Evolutionary conservation across 2,113 vertebrate genomes (phyloP).

Genomic region (Antigone vipio): DNA sequence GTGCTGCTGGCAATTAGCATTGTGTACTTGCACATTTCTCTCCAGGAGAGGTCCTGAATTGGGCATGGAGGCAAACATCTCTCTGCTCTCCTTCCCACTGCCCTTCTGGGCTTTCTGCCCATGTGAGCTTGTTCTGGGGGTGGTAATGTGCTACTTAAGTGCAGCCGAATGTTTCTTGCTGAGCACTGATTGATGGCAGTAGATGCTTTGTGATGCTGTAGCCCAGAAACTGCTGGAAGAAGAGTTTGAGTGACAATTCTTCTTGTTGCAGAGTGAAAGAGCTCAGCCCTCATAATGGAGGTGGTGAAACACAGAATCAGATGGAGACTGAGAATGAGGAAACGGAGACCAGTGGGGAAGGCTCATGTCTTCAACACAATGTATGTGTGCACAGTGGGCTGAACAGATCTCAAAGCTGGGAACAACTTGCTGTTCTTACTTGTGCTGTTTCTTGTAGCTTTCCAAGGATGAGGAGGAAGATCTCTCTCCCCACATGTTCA

Average conservation of each 20-base stretch:
- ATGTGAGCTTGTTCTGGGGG: background rate
- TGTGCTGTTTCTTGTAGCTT: slow-evolving; percentile 45
- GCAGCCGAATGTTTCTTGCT: background rate
- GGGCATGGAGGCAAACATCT: background rate
- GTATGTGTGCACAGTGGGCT: slow-evolving; percentile 51
- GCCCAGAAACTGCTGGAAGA: background rate
- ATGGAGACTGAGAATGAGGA: slow-evolving; percentile 75
- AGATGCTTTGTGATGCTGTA: background rate
- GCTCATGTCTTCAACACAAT: background rate
- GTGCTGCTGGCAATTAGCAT: background rate
- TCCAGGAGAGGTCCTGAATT: background rate
- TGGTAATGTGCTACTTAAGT: background rate
- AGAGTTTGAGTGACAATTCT: background rate
- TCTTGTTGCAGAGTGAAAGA: slow-evolving; percentile 78
- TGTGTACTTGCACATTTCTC: background rate
- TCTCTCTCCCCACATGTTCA: slow-evolving; percentile 71
- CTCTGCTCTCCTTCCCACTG: background rate
- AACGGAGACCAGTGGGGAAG: background rate
- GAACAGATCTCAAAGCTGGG: background rate
- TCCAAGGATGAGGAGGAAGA: slow-evolving; percentile 74
- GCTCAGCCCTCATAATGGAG: slow-evolving; percentile 70
- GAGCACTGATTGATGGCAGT: slow-evolving; percentile 56
- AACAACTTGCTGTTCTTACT: slow-evolving; percentile 6
- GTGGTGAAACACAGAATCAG: slow-evolving; percentile 57
- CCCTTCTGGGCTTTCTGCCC: background rate